phyloP scores from a whole-genome alignment of 2,797 vertebrate genomes.

The Syngnathus acus region DNA sequence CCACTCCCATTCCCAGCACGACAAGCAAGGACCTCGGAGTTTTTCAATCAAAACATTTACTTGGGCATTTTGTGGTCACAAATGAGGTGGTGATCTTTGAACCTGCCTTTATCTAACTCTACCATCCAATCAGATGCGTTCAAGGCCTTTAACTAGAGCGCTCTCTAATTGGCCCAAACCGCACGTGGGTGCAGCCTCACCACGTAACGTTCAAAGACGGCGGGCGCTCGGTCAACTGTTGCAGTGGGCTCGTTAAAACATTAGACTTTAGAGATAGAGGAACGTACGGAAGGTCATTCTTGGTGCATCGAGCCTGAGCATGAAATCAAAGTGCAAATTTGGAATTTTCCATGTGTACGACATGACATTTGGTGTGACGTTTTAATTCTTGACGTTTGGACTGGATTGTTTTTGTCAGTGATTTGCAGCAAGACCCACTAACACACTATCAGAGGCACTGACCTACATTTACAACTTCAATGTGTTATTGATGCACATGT shows the following conservation, averaged over 20 bases:
- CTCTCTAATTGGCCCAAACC: slow-evolving; percentile 56
- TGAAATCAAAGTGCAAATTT: slow-evolving; percentile 19
- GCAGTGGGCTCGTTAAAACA: slow-evolving; percentile 27
- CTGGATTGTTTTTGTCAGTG: no score
- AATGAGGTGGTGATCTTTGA: slow-evolving; percentile 24
- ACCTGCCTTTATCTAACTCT: slow-evolving; percentile 4
- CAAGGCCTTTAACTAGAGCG: slow-evolving; percentile 31
- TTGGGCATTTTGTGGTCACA: slow-evolving; percentile 24
- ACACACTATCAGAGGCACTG: no score
- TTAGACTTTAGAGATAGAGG: slow-evolving; percentile 25
- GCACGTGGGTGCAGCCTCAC: slow-evolving; percentile 24
- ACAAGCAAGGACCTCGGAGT: slow-evolving; percentile 11
- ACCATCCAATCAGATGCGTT: slow-evolving; percentile 18
- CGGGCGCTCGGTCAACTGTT: slow-evolving; percentile 21
- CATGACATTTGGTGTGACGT: not conserved
- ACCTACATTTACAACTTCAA: no score
- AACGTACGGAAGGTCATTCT: slow-evolving; percentile 28
- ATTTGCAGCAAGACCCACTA: no score
- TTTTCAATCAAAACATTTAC: slow-evolving; percentile 27
- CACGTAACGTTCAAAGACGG: slow-evolving; percentile 54
- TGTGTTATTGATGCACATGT: no score
- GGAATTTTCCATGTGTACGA: not conserved
- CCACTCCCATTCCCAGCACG: slow-evolving; percentile 15
- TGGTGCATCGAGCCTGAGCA: not conserved
- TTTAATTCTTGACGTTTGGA: not conserved